Percentiles rank a stretch among this genome's conserved stretches.
phyloP scores from a whole-genome alignment of 2,797 vertebrate genomes.

The Acomys russatus region DNA sequence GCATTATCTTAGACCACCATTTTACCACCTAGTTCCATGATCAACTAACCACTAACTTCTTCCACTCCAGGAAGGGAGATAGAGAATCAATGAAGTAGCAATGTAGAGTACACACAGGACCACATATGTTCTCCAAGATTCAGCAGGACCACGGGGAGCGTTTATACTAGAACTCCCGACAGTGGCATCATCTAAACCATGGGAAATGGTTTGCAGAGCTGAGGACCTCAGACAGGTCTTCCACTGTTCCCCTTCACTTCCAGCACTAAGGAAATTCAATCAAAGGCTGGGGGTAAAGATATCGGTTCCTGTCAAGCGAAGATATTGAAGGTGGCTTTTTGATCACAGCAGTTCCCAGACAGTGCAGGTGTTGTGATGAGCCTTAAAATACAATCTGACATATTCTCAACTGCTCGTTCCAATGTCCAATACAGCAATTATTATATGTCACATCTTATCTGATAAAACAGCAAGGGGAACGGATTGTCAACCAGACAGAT shows the following conservation, averaged over 20 bases:
- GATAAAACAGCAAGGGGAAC: conserved; percentile 8
- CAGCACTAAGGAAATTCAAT: conserved; percentile 25
- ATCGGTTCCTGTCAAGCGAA: background rate
- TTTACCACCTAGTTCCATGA: background rate
- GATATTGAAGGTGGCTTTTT: conserved; percentile 24
- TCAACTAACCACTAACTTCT: background rate
- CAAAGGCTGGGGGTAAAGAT: conserved; percentile 48
- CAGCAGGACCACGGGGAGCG: background rate
- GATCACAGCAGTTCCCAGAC: conserved; percentile 44
- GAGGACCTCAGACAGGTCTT: background rate
- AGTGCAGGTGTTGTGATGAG: background rate
- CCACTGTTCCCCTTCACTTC: background rate
- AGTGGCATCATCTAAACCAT: background rate
- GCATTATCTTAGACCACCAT: background rate
- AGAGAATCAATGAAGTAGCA: conserved; percentile 27
- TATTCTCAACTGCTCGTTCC: conserved; percentile 51
- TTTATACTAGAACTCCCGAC: conserved; percentile 34
- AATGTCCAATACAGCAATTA: conserved; percentile 55
- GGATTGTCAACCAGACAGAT: background rate
- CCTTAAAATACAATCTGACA: conserved; percentile 53
- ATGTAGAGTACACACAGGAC: background rate
- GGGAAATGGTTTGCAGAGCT: conserved; percentile 39
- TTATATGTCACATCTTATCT: background rate
- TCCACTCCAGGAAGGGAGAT: conserved; percentile 16
- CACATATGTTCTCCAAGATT: background rate